Evolutionary conservation across 2,113 vertebrate genomes (phyloP), one percentile per base, ranked within the genome.

Genomic region (Salvelinus sp.): DNA sequence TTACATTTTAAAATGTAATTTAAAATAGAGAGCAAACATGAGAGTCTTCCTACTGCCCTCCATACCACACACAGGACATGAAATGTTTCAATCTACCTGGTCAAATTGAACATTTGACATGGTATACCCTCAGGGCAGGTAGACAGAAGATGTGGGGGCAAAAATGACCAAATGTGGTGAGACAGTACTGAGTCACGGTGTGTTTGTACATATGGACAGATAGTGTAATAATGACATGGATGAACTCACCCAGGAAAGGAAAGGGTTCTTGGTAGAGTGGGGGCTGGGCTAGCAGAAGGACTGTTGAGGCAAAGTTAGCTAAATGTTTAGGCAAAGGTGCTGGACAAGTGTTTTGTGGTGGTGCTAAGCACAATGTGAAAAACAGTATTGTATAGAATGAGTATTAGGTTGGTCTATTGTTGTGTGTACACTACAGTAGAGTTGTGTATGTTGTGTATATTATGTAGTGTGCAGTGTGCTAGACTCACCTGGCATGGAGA

Each of bases 401-500:
- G 25, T 67, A 23, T 4, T 4, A 6, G 27, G 65, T 30, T 62
- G 20, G 22, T 62, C 60, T 64, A 12, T 25, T 25, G n/a, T 64
- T n/a, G 2, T 9, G 25, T 28, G 63, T 25, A 25, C 10, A 25
- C 14, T 44, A 30, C 2, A 30, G 7, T 18, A 18, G 68, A 50
- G 54, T 30, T 74, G 25, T 74, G 33, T 62, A 28, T 25, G 23
- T 13, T 23, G 54, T 60, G 20, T 50, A 12, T 38, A 25, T 6
- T 22, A 50, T 58, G 13, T 48, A 14, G 62, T 28, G 38, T 3
- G 1, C 12, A 54, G 38, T 57, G 57, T 14, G 54, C 16, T 93
- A 82, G 66, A 22, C 28, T 3, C 2, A 96, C 96, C 95, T 85
- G 96, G 95, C 91, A 97, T 90, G 76, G 93, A 92, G 6, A 97